Conservation (phyloP, 2,888 invertebrate species). For the Dasysyrphus albostriatus region DNA sequence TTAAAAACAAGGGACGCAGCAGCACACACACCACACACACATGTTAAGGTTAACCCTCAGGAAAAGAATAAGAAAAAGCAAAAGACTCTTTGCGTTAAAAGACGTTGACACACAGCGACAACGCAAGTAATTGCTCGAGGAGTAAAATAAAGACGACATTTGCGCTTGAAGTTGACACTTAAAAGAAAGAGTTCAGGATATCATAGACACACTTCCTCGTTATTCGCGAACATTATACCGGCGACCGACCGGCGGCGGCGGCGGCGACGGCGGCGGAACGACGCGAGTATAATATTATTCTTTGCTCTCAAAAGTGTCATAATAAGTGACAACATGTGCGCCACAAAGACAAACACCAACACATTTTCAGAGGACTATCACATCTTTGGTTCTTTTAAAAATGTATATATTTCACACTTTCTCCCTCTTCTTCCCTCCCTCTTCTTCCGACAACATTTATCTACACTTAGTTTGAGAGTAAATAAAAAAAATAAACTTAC, state of each 20-base stretch:
- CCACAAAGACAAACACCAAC: constrained; percentile 20
- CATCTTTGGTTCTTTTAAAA: background rate
- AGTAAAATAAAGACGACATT: constrained; percentile 51
- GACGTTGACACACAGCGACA: constrained; percentile 39
- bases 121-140: constrained; percentile 63
- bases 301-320: constrained; percentile 35
- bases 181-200: constrained; percentile 21
- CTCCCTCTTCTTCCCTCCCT: background rate
- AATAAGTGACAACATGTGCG: constrained; percentile 31
- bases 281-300: constrained; percentile 28
- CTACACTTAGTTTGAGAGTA: background rate
- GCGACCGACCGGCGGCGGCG: too few relatives aligned
- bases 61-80: background rate
- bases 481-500: constrained; percentile 87
- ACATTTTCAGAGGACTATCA: constrained; percentile 39
- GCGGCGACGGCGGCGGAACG: background rate
- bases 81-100: constrained; percentile 7
- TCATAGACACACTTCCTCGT: constrained; percentile 36
- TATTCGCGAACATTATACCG: constrained; percentile 4
- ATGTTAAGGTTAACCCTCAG: constrained; percentile 25
- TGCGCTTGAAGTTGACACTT: constrained; percentile 39
- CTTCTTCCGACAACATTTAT: too few relatives aligned
- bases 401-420: background rate
- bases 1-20: constrained; percentile 22
- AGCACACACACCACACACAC: constrained; percentile 18